Evolutionary conservation across 2,113 vertebrate genomes (phyloP).

Genomic region (Rhegmatorhina hoffmannsi): DNA sequence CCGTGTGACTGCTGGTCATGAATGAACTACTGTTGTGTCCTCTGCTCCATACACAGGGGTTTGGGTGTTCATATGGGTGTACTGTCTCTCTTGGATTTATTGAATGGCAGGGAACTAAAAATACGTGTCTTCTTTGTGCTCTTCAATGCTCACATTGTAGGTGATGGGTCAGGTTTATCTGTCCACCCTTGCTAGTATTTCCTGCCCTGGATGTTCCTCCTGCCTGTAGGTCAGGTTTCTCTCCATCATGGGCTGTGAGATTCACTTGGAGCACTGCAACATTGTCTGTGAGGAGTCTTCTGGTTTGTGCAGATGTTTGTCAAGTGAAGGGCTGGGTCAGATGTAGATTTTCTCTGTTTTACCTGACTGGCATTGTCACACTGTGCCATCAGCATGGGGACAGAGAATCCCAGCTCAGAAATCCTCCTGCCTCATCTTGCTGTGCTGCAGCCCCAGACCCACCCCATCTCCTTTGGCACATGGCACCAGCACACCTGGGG

Average conservation of each 20-base stretch:
- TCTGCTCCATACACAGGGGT: fast-evolving
- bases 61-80: not conserved
- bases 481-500: not conserved
- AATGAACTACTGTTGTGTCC: not conserved
- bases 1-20: not conserved
- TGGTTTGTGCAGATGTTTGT: not conserved
- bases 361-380: not conserved
- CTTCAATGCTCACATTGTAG: not conserved
- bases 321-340: not conserved
- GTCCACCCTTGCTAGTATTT: not conserved
- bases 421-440: fast-evolving
- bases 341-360: not conserved
- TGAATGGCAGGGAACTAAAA: not conserved
- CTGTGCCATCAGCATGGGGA: not conserved
- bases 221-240: not conserved
- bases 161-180: not conserved
- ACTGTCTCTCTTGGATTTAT: not conserved
- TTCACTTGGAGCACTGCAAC: not conserved
- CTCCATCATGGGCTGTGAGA: not conserved
- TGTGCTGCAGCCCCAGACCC: not conserved
- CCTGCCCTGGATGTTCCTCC: not conserved
- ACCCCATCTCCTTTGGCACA: not conserved
- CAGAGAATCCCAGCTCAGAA: not conserved
- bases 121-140: not conserved
- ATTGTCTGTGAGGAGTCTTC: not conserved